Percentiles rank a stretch among this genome's conserved stretches.
Conservation (phyloP, 1,140 invertebrate genomes). For the Chlorops oryzae region DNA sequence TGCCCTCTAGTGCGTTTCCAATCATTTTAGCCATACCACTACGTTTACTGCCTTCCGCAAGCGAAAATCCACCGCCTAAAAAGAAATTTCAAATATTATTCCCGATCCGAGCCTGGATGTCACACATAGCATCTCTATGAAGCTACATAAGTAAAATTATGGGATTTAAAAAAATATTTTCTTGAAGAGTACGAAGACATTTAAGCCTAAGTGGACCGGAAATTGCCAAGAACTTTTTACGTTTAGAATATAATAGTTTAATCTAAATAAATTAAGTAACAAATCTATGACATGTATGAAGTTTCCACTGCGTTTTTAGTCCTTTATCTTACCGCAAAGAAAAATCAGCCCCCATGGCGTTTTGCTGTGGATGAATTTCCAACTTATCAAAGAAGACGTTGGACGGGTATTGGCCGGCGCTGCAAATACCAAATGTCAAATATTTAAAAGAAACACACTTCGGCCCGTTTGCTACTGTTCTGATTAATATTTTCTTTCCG, state of each 20-base stretch:
- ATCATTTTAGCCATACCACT: slow-evolving; percentile 16
- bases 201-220: too few species aligned
- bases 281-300: too few species aligned
- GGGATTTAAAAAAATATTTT: slow-evolving; percentile 4
- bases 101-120: not conserved
- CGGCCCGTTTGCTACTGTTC: slow-evolving; percentile 54
- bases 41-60: slow-evolving; percentile 16
- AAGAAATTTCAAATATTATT: slow-evolving; percentile 8
- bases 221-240: too few species aligned
- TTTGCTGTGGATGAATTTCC: slow-evolving; percentile 67
- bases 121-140: not conserved
- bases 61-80: slow-evolving; percentile 23
- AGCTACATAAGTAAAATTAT: not conserved
- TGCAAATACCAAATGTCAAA: slow-evolving; percentile 25
- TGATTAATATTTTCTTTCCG: slow-evolving; percentile 62
- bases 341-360: slow-evolving; percentile 69
- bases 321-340: slow-evolving; percentile 57
- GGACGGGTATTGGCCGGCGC: slow-evolving; percentile 53
- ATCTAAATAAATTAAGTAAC: too few species aligned
- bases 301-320: too few species aligned
- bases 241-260: too few species aligned
- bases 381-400: slow-evolving; percentile 60
- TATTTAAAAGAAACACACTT: slow-evolving; percentile 6
- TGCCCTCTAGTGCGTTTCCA: slow-evolving; percentile 51
- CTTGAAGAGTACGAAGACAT: too few species aligned